These are phyloP conservation scores for Okamejei kenojei DNA, from an alignment of 2,797 vertebrate genomes.

Conservation along the genomic window DNA sequence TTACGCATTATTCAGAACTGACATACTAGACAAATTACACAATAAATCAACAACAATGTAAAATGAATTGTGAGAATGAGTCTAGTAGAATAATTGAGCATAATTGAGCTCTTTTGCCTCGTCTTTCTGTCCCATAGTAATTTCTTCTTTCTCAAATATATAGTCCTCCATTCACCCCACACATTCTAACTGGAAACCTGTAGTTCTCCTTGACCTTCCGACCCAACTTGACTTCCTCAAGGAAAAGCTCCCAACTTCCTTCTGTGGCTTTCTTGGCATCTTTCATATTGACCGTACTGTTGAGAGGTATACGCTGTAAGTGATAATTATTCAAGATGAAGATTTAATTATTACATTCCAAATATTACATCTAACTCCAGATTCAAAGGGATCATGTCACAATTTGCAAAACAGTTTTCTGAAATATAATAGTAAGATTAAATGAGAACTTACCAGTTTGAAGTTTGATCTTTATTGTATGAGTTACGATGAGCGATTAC, in stretches of 20 bases:
- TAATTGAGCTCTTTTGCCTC: not conserved
- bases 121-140: not conserved
- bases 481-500: no score
- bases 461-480: no score
- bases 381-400: not conserved
- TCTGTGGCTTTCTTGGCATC: not conserved
- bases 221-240: not conserved
- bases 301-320: no score
- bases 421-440: no score
- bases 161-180: no score
- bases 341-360: not conserved
- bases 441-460: no score
- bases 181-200: not conserved
- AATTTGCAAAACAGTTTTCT: not conserved
- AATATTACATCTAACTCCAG: not conserved
- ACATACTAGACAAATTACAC: not conserved
- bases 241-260: not conserved
- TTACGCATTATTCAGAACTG: not conserved
- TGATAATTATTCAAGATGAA: not conserved
- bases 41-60: no score
- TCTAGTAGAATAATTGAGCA: not conserved
- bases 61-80: not conserved
- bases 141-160: not conserved
- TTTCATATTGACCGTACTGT: not conserved
- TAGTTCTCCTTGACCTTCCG: not conserved